Base-by-base conservation (phyloP, 2,113 vertebrate species). In the Tragulus kanchil region DNA sequence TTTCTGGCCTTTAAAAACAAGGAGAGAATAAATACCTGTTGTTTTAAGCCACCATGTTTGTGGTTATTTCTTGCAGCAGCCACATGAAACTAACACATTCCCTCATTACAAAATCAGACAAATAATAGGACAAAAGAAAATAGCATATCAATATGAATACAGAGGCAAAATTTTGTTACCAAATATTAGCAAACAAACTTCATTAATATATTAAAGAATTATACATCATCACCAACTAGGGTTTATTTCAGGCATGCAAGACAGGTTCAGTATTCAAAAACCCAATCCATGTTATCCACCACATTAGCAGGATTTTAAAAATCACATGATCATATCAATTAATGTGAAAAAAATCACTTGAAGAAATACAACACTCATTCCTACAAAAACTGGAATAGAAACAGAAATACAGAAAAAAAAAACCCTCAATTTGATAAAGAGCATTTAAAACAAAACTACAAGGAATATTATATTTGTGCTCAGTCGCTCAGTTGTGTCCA, bases 141-240 rank as follows among this genome's bases (percentile, higher is more conserved):
- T 17, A 42, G 21, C 36, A 71, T 71, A 71, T 11, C 67, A 42
- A 71, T 42, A 71, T 71, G 67, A 71, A 71, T 71, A 42, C 42
- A 71, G 19, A 71, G 31, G 52, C 52, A 56, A 79, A 56, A n/a
- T 21, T 56, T 56, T 52, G 54, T n/a, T 28, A 56, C 77, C 54
- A 52, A 86, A 86, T 84, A 62, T 84, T 84, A 62, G 58, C 15
- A 48, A 45, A 45, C 6, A 84, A 31, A 85, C 64, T 65, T 65
- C 45, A 85, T 48, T 62, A 85, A 85, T 85, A 64, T 85, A 48
- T 61, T 56, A 67, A 86, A 86, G n/a, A 42, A 87, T 85, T 85
- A 64, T 64, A 85, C 45, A 85, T 19, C 6, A 7, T n/a, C 59
- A 85, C 59, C 26, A 64, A 85, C 28, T 19, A 16, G 16, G 45